Percentiles rank a stretch among this genome's conserved stretches.
These are phyloP conservation scores for Harmothoe impar DNA, from an alignment of 2,888 invertebrate species.

Conservation along the genomic window DNA sequence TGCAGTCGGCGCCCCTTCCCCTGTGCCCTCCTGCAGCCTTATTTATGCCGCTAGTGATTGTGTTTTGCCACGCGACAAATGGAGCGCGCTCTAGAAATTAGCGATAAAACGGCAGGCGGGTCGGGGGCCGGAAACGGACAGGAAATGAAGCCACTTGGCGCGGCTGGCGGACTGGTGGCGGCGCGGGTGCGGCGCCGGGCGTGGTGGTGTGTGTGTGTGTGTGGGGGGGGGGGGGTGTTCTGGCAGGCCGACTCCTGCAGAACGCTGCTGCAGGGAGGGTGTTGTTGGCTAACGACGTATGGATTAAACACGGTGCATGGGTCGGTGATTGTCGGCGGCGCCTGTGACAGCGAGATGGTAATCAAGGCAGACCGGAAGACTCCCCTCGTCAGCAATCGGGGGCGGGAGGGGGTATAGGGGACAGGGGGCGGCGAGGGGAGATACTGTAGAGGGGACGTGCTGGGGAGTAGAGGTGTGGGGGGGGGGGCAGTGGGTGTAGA, in stretches of 20 bases:
- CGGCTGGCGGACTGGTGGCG: neutral
- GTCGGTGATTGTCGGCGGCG: neutral
- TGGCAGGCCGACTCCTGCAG: neutral
- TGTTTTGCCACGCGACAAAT: constrained; percentile 26
- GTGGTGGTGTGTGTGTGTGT: too few species aligned
- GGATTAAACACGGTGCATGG: constrained; percentile 2
- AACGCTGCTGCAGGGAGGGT: neutral
- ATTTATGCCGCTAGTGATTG: constrained; percentile 24
- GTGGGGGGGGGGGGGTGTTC: too few species aligned
- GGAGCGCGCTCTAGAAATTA: constrained; percentile 8
- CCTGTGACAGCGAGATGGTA: constrained; percentile 14
- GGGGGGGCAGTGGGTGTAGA: neutral
- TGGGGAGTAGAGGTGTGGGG: too few species aligned
- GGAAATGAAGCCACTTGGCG: constrained; percentile 47
- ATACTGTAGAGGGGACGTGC: too few species aligned
- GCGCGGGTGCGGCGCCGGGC: neutral
- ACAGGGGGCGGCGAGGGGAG: too few species aligned
- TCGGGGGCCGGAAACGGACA: constrained; percentile 23
- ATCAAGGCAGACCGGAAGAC: neutral
- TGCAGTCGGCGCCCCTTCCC: neutral
- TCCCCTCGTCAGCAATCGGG: neutral
- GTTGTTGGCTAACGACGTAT: neutral
- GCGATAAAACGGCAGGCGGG: constrained; percentile 26
- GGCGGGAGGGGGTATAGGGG: neutral
- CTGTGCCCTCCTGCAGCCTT: neutral